Evolutionary conservation across 2,113 vertebrate species (phyloP).

Genomic region (Egretta garzetta): DNA sequence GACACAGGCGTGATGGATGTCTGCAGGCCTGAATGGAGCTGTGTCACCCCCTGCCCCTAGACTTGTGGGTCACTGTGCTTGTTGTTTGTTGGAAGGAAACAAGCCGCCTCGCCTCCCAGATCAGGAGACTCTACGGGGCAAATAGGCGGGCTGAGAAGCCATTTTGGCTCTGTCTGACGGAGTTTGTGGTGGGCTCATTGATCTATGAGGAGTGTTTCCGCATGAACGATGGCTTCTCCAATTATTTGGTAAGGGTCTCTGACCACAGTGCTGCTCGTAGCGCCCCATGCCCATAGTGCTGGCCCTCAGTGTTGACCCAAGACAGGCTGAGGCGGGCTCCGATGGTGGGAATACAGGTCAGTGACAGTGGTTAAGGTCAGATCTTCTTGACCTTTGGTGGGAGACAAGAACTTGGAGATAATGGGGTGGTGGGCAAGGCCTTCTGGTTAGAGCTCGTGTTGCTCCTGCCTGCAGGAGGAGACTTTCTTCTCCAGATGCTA

Average conservation of each 20-base stretch:
- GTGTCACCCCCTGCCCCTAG: neutral
- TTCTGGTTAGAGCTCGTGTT: neutral
- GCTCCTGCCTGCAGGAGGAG: neutral
- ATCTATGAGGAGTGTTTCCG: conserved; percentile 87
- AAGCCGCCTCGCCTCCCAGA: conserved; percentile 87
- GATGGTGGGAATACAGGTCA: neutral
- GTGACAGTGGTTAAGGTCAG: neutral
- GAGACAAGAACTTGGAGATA: neutral
- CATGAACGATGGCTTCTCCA: conserved; percentile 92
- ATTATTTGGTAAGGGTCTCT: conserved; percentile 79
- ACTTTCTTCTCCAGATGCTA: neutral
- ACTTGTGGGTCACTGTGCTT: neutral
- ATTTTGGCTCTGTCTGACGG: conserved; percentile 87
- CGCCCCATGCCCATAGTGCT: neutral
- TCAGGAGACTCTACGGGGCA: conserved; percentile 89
- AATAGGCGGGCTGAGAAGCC: conserved; percentile 84
- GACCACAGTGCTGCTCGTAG: neutral
- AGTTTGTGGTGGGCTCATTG: conserved; percentile 75
- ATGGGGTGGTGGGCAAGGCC: neutral
- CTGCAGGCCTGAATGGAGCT: neutral
- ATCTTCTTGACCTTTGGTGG: neutral
- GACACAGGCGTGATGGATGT: fast-evolving
- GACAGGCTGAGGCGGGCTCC: neutral
- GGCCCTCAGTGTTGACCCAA: neutral
- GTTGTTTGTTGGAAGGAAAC: conserved; percentile 80